Percentiles rank a stretch among this genome's conserved stretches.
These are phyloP conservation scores for Troides helena DNA, from an alignment of 2,888 invertebrate genomes.

Conservation along the genomic window DNA sequence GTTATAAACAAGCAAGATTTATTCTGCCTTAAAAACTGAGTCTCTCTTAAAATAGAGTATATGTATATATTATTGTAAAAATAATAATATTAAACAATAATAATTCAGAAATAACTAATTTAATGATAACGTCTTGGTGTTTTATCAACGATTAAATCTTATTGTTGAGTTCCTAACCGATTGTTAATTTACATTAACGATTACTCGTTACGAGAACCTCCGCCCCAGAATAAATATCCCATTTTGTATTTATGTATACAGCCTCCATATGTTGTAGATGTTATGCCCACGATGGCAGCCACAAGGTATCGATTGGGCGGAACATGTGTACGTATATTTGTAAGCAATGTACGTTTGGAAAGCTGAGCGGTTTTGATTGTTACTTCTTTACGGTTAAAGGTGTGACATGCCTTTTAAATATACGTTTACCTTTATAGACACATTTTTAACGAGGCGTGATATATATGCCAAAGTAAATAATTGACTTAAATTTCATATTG, in stretches of 20 bases:
- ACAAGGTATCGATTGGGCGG: constrained; percentile 57
- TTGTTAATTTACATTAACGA: not conserved
- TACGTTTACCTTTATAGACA: not conserved
- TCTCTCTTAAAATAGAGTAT: no score
- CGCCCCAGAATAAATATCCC: not conserved
- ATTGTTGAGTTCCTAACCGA: not conserved
- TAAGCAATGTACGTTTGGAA: constrained; percentile 2
- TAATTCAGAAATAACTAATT: no score
- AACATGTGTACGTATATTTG: constrained; percentile 36
- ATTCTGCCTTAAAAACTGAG: no score
- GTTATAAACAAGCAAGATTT: no score
- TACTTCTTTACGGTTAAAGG: not conserved
- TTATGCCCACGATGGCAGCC: constrained; percentile 37
- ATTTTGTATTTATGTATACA: constrained; percentile 18
- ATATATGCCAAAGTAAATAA: no score
- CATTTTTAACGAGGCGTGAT: no score
- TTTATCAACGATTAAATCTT: not conserved
- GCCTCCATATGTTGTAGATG: constrained; percentile 13
- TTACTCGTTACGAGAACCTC: not conserved
- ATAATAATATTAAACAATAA: no score
- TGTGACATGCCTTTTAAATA: not conserved
- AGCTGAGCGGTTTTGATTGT: not conserved
- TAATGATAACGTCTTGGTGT: no score
- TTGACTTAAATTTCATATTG: no score
- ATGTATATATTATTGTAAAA: no score